A percentile compares a stretch with the other conserved stretches of the same genome.
phyloP scores from a whole-genome alignment of 2,888 invertebrate genomes.

The Diplazon laetatorius region DNA sequence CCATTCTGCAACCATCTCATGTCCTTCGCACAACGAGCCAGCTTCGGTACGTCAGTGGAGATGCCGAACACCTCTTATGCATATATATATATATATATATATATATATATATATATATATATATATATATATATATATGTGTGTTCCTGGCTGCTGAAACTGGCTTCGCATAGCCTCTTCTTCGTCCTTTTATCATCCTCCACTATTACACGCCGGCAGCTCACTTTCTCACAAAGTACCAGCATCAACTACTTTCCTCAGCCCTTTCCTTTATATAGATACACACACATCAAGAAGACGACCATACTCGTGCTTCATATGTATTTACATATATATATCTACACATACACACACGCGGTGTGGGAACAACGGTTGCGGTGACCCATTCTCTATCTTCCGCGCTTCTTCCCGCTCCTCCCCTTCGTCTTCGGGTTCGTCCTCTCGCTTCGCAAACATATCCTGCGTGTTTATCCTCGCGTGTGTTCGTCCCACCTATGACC shows the following conservation, averaged over 20 bases:
- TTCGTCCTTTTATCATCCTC: constrained; percentile 8
- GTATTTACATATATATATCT: neutral
- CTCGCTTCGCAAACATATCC: constrained; percentile 39
- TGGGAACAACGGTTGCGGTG: constrained; percentile 28
- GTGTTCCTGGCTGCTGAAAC: constrained; percentile 36
- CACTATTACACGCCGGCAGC: constrained; percentile 49
- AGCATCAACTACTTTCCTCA: constrained; percentile 54
- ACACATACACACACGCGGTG: constrained; percentile 18
- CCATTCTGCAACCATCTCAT: neutral
- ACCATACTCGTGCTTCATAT: no score
- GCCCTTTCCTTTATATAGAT: no score
- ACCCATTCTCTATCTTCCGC: constrained; percentile 24
- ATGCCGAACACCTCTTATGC: constrained; percentile 24
- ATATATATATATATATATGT: no score
- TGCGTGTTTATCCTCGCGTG: constrained; percentile 46
- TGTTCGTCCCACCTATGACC: constrained; percentile 50
- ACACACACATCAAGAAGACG: no score
- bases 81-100: no score
- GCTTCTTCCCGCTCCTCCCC: constrained; percentile 10
- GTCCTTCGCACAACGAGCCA: neutral
- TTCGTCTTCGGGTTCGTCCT: constrained; percentile 29
- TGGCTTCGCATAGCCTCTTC: constrained; percentile 20
- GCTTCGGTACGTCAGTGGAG: constrained; percentile 8
- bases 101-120: constrained; percentile 24
- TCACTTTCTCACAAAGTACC: constrained; percentile 57